Base-by-base conservation (phyloP, 37 sponge, comb jelly and placozoan genomes). In the Diacarnus erythraeanus region DNA sequence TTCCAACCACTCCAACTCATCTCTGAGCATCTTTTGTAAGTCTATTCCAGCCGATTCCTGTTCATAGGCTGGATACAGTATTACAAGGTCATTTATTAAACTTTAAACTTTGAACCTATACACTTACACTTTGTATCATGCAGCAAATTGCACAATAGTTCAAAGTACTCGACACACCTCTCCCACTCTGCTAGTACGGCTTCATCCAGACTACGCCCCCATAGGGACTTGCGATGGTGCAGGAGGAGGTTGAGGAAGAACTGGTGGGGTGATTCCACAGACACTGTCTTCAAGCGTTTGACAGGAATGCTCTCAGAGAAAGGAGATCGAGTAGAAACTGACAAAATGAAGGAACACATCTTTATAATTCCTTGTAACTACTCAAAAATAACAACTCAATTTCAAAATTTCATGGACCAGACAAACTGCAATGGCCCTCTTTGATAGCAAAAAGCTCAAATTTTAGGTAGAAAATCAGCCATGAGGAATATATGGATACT, bases 181-280 rank as follows among this genome's bases (percentile, higher is more conserved):
- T 70, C 84, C 84, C 85, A 81, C 65, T 75, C 57, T 38, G 66
- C 61, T 22, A 18, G n/a, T 25, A 58, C 1, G 64, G 34, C 78
- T 56, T 22, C 73, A 73, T 25, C 58, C 44, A 65, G 20, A 41
- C 29, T 34, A 2, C 34, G 47, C 20, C 51, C 57, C 93, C 93
- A 93, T 27, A 87, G 72, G 0, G 80, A 47, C 10, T 68, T 27
- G 5, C 42, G 68, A 6, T 72, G 59, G 4, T 69, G 37, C 34
- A 93, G 83, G 57, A 93, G 72, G 1, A 88, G 77, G 34, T 81
- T 81, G 43, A 93, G 42, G 77, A 93, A 93, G 89, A 93, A 93
- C 27, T 93, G 71, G 26, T 57, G 89, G 34, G 93, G 86, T 36
- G 60, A 57, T 38, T 84, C 85, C 0, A 30, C 59, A 3, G 64